phyloP scores from a whole-genome alignment of 1,140 invertebrate genomes.

The Sminthurides bifidus region DNA sequence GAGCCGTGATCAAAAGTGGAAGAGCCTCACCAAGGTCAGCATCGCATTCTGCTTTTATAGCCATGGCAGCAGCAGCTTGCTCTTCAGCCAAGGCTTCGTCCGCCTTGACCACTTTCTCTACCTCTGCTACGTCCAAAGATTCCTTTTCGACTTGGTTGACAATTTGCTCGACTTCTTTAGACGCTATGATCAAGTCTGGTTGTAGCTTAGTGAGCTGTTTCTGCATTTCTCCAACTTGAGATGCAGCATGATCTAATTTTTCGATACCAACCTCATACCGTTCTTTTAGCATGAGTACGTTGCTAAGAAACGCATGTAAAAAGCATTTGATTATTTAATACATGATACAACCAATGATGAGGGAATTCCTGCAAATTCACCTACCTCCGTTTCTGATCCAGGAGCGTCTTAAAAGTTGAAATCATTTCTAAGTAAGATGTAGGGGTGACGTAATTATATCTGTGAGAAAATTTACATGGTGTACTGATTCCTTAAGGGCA shows the following conservation, averaged over 20 bases:
- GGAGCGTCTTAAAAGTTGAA: slow-evolving; percentile 73
- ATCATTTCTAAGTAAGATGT: slow-evolving; percentile 90
- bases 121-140: slow-evolving; percentile 65
- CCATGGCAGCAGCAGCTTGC: slow-evolving; percentile 66
- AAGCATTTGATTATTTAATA: not conserved
- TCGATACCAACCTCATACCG: slow-evolving; percentile 77
- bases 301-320: slow-evolving; percentile 2
- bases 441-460: slow-evolving; percentile 84
- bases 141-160: slow-evolving; percentile 68
- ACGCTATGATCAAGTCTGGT: slow-evolving; percentile 73
- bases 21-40: slow-evolving; percentile 83
- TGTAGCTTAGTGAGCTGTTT: slow-evolving; percentile 69
- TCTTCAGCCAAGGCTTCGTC: slow-evolving; percentile 58
- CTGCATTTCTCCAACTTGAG: slow-evolving; percentile 75
- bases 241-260: slow-evolving; percentile 68
- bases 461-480: slow-evolving; percentile 42
- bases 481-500: not conserved
- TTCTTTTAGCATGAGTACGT: slow-evolving; percentile 34
- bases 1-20: slow-evolving; percentile 80
- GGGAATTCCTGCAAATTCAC: slow-evolving; percentile 26
- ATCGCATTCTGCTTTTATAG: slow-evolving; percentile 91
- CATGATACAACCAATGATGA: not conserved
- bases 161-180: slow-evolving; percentile 68
- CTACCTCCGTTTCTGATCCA: slow-evolving; percentile 62
- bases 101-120: slow-evolving; percentile 45